Evolutionary conservation across 2,888 invertebrate genomes (phyloP), one percentile per base, ranked within the genome.

Genomic region (Phortica magna): DNA sequence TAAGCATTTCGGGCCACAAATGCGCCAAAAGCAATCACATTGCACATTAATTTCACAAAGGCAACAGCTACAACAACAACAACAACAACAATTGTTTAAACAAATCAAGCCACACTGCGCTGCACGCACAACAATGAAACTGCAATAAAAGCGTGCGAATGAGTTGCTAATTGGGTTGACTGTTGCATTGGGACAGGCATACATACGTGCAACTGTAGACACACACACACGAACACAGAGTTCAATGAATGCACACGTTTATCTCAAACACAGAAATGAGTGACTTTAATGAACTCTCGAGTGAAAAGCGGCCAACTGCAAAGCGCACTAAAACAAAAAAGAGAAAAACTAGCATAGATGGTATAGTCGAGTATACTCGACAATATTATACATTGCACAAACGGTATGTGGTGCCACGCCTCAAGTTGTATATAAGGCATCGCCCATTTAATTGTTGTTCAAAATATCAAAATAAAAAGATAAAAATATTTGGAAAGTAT

Each of bases 81-180:
- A 6, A 53, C 53, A 59, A n/a, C 59, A 59, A 2, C 67, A 67
- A 67, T 67, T 67, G 67, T 67, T 67, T 67, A 42, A 67, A 67
- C 42, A 71, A 71, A 71, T 71, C 70, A 71, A 55, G 70, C 31
- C 14, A 17, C 12, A 43, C 14, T 41, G 41, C 41, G 14, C 48
- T 9, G 14, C n/a, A 59, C 59, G 17, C 59, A 59, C 59, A 59
- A 59, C 19, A 59, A 59, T 19, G 19, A 59, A 43, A 67, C 14
- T n/a, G 17, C 67, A 43, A 67, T 55, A 31, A 71, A 70, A 53
- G 55, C 70, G 70, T 53, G 70, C 70, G 55, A 71, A 68, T 68
- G 70, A 53, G 48, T 17, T 61, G 61, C 22, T 22, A 61, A 61
- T 19, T 19, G 61, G 61, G 17, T 61, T 17, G 22, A 61, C 14